Conservation (phyloP, 2,113 vertebrate species). For the Morphnarchus princeps region DNA sequence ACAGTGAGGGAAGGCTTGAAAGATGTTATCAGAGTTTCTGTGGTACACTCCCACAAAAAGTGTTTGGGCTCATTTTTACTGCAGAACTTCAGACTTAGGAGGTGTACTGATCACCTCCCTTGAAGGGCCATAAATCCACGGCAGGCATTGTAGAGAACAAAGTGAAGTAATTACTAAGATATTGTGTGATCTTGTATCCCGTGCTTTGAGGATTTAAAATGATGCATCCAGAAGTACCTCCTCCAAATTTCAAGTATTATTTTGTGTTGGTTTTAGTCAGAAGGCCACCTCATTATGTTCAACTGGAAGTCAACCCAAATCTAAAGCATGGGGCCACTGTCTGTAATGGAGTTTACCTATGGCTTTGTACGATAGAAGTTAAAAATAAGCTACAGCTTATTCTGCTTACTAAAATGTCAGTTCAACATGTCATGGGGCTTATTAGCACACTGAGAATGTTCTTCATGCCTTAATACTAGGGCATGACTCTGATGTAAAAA, state of each 20-base stretch:
- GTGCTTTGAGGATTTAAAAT: not conserved
- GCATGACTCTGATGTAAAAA: slow-evolving; percentile 57
- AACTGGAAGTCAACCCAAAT: not conserved
- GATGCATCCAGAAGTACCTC: not conserved
- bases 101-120: not conserved
- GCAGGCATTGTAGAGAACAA: not conserved
- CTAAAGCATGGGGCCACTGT: not conserved
- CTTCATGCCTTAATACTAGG: slow-evolving; percentile 52
- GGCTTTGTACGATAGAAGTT: not conserved
- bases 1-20: not conserved
- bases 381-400: slow-evolving; percentile 40
- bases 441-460: slow-evolving; percentile 49
- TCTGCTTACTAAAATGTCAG: not conserved
- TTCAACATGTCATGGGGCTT: slow-evolving; percentile 42
- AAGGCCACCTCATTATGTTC: not conserved
- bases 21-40: not conserved
- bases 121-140: not conserved
- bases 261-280: not conserved
- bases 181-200: not conserved
- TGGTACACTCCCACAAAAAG: not conserved
- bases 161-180: not conserved
- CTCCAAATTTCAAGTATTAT: not conserved
- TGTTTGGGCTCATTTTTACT: not conserved
- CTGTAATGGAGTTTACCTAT: not conserved
- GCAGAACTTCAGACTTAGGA: not conserved